These are phyloP conservation scores for Ciconia stormi DNA, from an alignment of 2,113 vertebrate genomes.

Conservation along the genomic window DNA sequence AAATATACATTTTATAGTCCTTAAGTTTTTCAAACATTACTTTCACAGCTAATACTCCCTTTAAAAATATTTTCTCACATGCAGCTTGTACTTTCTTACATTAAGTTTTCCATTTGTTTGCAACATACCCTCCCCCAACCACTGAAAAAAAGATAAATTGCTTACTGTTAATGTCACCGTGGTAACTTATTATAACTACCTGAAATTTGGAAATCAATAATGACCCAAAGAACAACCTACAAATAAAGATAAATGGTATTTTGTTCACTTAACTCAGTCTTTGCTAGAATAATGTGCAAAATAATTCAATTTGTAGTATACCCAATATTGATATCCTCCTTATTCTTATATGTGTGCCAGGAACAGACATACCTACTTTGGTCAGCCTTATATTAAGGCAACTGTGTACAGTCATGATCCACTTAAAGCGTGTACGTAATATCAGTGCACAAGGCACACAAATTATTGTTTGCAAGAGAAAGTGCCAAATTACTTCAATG, in stretches of 20 bases:
- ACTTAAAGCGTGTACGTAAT: fast-evolving
- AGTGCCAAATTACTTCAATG: not conserved
- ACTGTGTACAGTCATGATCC: not conserved
- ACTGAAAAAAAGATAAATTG: not conserved
- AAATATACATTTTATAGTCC: not conserved
- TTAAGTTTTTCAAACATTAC: not conserved
- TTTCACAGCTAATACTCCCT: not conserved
- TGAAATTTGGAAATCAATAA: constrained; percentile 30
- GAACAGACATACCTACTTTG: not conserved
- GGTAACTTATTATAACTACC: not conserved
- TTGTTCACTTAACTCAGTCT: not conserved
- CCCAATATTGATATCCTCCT: not conserved
- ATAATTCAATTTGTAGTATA: constrained; percentile 2
- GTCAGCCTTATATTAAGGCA: not conserved
- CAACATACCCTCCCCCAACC: not conserved
- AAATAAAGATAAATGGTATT: constrained; percentile 3
- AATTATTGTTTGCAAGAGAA: not conserved
- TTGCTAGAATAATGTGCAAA: not conserved
- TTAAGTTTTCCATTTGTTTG: not conserved
- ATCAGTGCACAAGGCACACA: not conserved
- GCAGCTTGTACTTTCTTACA: not conserved
- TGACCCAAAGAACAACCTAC: not conserved
- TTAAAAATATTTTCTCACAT: not conserved
- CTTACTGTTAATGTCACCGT: not conserved
- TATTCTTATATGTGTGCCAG: not conserved